Conservation (phyloP, 2,888 invertebrate species). For the Chloromyia formosa region DNA sequence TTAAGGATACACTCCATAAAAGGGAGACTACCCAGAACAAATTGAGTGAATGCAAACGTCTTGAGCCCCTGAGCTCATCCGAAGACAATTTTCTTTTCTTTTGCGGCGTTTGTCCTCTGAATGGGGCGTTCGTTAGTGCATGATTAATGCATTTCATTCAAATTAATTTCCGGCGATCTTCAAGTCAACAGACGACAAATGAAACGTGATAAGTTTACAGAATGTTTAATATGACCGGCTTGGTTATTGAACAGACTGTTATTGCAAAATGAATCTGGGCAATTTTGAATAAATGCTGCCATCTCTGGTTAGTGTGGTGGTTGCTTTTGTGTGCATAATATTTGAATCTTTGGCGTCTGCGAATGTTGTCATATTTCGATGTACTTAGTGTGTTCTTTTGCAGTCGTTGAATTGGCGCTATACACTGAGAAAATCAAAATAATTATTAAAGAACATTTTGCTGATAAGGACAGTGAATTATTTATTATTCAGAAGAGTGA, state of each 20-base stretch:
- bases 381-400: conserved; percentile 4
- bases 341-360: too few species aligned
- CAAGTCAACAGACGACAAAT: conserved; percentile 31
- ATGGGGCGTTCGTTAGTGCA: conserved; percentile 36
- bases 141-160: conserved; percentile 49
- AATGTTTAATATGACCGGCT: conserved; percentile 8
- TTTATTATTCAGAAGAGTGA: conserved; percentile 19
- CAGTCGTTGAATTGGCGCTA: conserved; percentile 10
- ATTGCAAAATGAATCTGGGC: too few species aligned
- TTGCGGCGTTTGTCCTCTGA: conserved; percentile 30
- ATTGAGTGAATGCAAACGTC: not conserved
- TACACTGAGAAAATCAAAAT: not conserved
- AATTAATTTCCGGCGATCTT: conserved; percentile 48
- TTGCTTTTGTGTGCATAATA: too few species aligned
- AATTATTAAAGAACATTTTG: not conserved
- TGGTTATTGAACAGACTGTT: too few species aligned
- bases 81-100: conserved; percentile 26
- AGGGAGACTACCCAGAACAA: not conserved
- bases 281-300: too few species aligned
- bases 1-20: conserved; percentile 33
- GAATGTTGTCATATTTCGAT: too few species aligned
- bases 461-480: conserved; percentile 19
- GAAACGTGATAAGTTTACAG: conserved; percentile 46
- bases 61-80: conserved; percentile 16
- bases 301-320: too few species aligned